phyloP scores from a whole-genome alignment of 2,888 invertebrate species.

The Masnerella sp. region DNA sequence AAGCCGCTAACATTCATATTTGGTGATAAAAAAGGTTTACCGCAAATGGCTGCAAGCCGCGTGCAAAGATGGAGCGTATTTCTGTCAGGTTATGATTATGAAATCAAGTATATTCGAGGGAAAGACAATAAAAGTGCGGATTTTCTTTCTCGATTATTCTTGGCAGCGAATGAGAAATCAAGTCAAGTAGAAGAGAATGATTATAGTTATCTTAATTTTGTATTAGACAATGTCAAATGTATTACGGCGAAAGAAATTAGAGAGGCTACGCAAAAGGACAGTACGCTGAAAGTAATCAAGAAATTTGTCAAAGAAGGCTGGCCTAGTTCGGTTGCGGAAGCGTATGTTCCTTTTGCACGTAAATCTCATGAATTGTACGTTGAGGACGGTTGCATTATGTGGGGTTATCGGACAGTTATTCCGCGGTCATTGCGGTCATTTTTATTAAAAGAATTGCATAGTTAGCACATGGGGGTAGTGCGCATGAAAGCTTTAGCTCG shows the following conservation, averaged over 20 bases:
- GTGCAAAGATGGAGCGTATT: slow-evolving; percentile 49
- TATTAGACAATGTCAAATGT: not conserved
- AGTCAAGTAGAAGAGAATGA: not conserved
- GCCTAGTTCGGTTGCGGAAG: not conserved
- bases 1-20: slow-evolving; percentile 57
- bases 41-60: slow-evolving; percentile 58
- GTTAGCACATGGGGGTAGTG: slow-evolving; percentile 63
- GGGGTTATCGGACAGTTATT: slow-evolving; percentile 30
- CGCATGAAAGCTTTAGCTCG: slow-evolving; percentile 66
- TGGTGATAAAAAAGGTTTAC: slow-evolving; percentile 56
- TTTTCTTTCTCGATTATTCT: not conserved
- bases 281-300: not conserved
- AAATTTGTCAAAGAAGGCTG: not conserved
- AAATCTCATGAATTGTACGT: slow-evolving; percentile 1
- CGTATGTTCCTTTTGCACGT: not conserved
- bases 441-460: slow-evolving; percentile 35
- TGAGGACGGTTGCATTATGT: slow-evolving; percentile 8
- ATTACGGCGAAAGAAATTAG: not conserved
- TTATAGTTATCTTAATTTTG: slow-evolving; percentile 1
- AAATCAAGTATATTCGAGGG: slow-evolving; percentile 11
- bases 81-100: slow-evolving; percentile 54
- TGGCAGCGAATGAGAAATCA: not conserved
- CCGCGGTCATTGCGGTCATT: slow-evolving; percentile 9
- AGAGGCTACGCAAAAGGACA: not conserved
- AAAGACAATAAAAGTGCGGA: slow-evolving; percentile 2